phyloP scores from a whole-genome alignment of 2,888 invertebrate species.

The Sesia apiformis region DNA sequence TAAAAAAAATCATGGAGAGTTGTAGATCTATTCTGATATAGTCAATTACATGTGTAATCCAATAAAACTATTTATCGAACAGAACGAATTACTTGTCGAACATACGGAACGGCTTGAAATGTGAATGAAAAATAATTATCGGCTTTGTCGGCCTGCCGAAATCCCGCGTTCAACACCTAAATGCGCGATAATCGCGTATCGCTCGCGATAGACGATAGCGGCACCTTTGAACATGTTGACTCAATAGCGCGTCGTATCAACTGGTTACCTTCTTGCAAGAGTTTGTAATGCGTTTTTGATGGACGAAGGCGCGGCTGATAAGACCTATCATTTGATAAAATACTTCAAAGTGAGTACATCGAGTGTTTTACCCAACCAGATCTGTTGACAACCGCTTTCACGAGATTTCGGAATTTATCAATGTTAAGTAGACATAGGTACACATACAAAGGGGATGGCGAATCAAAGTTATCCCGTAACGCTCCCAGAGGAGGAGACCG shows the following conservation, averaged over 20 bases:
- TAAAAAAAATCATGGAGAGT: background rate
- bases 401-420: background rate
- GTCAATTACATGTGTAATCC: conserved; percentile 43
- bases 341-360: background rate
- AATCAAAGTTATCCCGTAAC: conserved; percentile 3
- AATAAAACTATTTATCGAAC: conserved; percentile 24
- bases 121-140: conserved; percentile 60
- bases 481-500: conserved; percentile 11
- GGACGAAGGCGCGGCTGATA: conserved; percentile 56
- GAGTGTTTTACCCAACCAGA: background rate
- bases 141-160: conserved; percentile 68
- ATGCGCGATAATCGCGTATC: conserved; percentile 49
- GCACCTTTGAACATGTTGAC: conserved; percentile 60
- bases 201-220: conserved; percentile 38
- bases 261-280: conserved; percentile 51
- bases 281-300: conserved; percentile 63
- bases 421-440: background rate
- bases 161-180: conserved; percentile 53
- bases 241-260: conserved; percentile 44
- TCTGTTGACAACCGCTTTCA: background rate
- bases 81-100: conserved; percentile 47
- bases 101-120: conserved; percentile 38
- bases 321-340: conserved; percentile 18
- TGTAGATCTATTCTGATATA: background rate
- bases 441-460: background rate